These are phyloP conservation scores for Peromyscus maniculatus DNA, from an alignment of 2,113 vertebrate genomes.

Conservation along the genomic window DNA sequence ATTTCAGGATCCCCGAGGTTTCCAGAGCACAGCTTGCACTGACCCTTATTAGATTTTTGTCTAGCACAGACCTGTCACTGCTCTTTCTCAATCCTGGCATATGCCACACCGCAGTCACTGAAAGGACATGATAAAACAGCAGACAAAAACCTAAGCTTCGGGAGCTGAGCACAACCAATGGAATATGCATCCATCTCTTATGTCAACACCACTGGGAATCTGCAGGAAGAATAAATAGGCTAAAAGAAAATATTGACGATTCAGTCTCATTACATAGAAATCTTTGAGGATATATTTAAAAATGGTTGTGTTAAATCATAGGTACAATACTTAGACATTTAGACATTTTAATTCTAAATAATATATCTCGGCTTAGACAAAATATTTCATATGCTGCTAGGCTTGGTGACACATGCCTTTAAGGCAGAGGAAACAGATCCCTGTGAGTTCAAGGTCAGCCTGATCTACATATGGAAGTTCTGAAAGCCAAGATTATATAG, in stretches of 20 bases:
- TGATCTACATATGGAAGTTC: neutral
- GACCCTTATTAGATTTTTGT: neutral
- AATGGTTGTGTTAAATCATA: neutral
- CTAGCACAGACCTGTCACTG: neutral
- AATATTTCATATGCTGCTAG: neutral
- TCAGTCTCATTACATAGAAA: neutral
- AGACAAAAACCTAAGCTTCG: neutral
- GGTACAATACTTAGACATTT: conserved; percentile 48
- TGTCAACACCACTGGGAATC: neutral
- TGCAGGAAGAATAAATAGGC: neutral
- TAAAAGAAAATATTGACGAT: neutral
- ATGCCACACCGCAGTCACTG: neutral
- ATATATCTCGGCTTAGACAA: neutral
- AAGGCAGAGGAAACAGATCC: neutral
- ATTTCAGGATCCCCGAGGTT: neutral
- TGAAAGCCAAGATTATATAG: neutral
- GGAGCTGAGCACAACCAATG: neutral
- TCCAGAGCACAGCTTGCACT: neutral
- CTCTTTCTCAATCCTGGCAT: conserved; percentile 2
- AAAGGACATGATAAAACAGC: neutral
- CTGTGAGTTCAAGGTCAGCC: neutral
- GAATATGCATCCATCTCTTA: neutral
- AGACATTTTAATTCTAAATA: neutral
- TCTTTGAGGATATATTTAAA: conserved; percentile 47
- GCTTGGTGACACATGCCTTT: neutral